Evolutionary conservation across 2,888 invertebrate species (phyloP).

Genomic region (Tetragnatha montana): DNA sequence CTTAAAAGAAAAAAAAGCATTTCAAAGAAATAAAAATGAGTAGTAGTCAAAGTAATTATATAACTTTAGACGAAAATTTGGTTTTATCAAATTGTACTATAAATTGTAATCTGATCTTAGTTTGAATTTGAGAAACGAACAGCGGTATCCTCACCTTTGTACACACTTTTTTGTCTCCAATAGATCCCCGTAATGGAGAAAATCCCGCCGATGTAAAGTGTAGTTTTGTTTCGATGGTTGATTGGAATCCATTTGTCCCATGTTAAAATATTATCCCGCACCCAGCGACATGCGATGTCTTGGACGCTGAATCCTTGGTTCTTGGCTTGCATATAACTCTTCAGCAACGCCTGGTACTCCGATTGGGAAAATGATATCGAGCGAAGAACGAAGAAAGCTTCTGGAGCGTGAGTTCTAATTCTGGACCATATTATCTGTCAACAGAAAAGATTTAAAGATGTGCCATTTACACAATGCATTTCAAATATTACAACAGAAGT

Average conservation of each 20-base stretch:
- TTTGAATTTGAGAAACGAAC: too few species aligned
- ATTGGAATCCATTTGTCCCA: conserved; percentile 78
- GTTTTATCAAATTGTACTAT: too few species aligned
- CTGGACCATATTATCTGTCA: conserved; percentile 78
- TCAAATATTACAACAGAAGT: too few species aligned
- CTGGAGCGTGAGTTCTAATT: conserved; percentile 79
- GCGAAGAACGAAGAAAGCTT: conserved; percentile 75
- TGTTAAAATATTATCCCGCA: conserved; percentile 78
- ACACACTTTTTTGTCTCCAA: conserved; percentile 81
- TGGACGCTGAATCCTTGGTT: conserved; percentile 73
- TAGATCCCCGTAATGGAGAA: conserved; percentile 82
- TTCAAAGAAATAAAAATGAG: too few species aligned
- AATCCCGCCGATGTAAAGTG: conserved; percentile 82
- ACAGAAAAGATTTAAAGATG: neutral
- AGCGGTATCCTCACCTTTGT: conserved; percentile 76
- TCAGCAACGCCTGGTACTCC: conserved; percentile 79
- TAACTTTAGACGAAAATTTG: too few species aligned
- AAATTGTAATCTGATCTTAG: too few species aligned
- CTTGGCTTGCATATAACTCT: conserved; percentile 21
- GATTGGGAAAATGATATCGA: conserved; percentile 77
- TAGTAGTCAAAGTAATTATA: too few species aligned
- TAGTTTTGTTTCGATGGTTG: conserved; percentile 76
- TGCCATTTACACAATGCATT: too few species aligned
- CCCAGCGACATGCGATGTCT: conserved; percentile 83
- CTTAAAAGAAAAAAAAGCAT: too few species aligned